Evolutionary conservation across 2,888 invertebrate genomes (phyloP).

Genomic region (Willowsia nigromaculata): DNA sequence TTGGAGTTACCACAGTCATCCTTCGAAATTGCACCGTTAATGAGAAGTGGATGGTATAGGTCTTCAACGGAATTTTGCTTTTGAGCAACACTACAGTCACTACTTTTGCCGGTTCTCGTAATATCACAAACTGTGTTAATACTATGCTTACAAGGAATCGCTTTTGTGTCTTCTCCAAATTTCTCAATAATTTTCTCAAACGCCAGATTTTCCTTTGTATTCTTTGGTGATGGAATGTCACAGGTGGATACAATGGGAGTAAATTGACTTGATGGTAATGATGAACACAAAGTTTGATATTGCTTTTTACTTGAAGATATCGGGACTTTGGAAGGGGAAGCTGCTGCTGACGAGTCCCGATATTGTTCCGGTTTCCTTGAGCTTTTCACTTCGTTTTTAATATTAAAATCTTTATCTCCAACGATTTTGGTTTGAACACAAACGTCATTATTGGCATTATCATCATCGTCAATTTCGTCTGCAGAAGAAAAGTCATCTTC

Average conservation of each 20-base stretch:
- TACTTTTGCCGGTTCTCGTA: not conserved
- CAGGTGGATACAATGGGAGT: slow-evolving; percentile 55
- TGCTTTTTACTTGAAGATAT: slow-evolving; percentile 14
- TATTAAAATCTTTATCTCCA: slow-evolving; percentile 29
- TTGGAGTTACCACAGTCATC: not conserved
- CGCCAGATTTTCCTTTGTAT: not conserved
- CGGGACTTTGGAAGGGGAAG: not conserved
- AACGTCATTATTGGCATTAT: not conserved
- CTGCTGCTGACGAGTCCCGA: not conserved
- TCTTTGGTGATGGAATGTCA: slow-evolving; percentile 13
- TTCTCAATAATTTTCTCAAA: too few relatives aligned
- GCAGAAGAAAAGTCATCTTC: slow-evolving; percentile 74
- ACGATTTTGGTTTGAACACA: not conserved
- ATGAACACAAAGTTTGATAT: slow-evolving; percentile 3
- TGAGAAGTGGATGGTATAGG: slow-evolving; percentile 54
- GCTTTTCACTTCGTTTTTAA: slow-evolving; percentile 34
- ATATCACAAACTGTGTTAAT: slow-evolving; percentile 3
- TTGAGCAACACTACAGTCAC: not conserved
- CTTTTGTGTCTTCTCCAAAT: not conserved
- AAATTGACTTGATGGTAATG: slow-evolving; percentile 45
- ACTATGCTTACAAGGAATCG: not conserved
- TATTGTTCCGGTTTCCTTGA: not conserved
- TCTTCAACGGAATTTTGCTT: slow-evolving; percentile 45
- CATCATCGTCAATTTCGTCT: slow-evolving; percentile 64
- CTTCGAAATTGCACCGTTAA: slow-evolving; percentile 1